Evolutionary conservation across 1,140 invertebrate species (phyloP).

Genomic region (Colletes gigas): DNA sequence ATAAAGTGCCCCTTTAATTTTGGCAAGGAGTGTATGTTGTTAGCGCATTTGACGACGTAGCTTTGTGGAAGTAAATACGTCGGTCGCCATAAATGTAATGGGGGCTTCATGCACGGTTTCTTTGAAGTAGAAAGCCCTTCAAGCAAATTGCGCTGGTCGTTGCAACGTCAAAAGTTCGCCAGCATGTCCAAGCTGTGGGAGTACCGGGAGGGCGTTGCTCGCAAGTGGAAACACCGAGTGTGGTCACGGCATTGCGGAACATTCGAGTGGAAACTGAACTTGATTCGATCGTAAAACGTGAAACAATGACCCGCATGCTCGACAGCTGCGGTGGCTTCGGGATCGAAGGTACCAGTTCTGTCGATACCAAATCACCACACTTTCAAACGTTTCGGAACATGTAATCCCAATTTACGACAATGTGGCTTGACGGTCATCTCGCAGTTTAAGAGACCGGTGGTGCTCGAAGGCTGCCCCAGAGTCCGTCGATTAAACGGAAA

Average conservation of each 20-base stretch:
- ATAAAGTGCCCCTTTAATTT: too few species aligned
- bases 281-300: constrained; percentile 57
- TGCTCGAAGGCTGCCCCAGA: too few species aligned
- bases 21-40: neutral
- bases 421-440: neutral
- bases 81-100: constrained; percentile 38
- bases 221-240: constrained; percentile 57
- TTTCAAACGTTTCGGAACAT: constrained; percentile 13
- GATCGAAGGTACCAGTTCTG: constrained; percentile 44
- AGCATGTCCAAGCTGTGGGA: constrained; percentile 43
- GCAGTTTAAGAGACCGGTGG: constrained; percentile 12
- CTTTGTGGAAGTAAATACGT: constrained; percentile 38
- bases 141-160: constrained; percentile 49
- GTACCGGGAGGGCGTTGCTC: constrained; percentile 22
- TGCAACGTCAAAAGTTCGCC: constrained; percentile 43
- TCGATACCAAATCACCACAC: constrained; percentile 46
- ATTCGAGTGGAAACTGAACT: constrained; percentile 63
- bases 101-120: constrained; percentile 28
- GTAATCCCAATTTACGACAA: constrained; percentile 22
- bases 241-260: constrained; percentile 58
- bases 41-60: constrained; percentile 6
- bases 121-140: constrained; percentile 55
- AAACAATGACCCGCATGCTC: constrained; percentile 50
- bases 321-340: constrained; percentile 23
- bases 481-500: neutral